Conservation (phyloP, 30 jellyfish, hydroid and myxozoan genomes). For the Sanderia malayensis region DNA sequence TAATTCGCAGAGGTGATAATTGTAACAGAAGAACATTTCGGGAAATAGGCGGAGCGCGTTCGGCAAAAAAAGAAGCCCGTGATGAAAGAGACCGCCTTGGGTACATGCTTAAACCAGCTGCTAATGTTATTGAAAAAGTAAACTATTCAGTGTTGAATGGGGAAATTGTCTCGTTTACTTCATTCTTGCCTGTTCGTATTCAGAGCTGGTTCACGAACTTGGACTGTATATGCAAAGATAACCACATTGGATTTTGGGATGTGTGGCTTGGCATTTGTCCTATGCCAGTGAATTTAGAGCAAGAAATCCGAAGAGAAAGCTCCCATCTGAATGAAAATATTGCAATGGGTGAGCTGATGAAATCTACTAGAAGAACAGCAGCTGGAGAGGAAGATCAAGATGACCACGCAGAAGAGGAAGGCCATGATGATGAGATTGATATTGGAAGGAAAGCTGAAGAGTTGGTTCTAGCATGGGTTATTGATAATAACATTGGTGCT, state of each 20-base stretch:
- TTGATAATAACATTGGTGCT: slow-evolving; percentile 19
- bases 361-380: not conserved
- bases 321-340: not conserved
- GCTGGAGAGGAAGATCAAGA: not conserved
- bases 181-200: not conserved
- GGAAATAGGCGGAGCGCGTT: not conserved
- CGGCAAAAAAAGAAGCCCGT: not conserved
- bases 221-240: not conserved
- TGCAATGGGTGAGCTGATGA: not conserved
- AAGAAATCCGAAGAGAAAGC: slow-evolving; percentile 1
- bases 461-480: slow-evolving; percentile 66
- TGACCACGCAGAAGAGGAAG: not conserved
- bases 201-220: not conserved
- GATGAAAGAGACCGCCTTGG: not conserved
- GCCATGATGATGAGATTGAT: no score
- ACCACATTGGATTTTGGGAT: not conserved
- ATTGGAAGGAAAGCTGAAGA: slow-evolving; percentile 71
- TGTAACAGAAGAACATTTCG: not conserved
- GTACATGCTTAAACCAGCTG: not conserved
- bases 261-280: slow-evolving; percentile 14
- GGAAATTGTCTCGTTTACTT: not conserved
- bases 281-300: not conserved
- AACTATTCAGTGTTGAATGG: not conserved
- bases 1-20: not conserved
- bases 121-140: not conserved